A percentile compares a stretch with the other conserved stretches of the same genome.
These are phyloP conservation scores for Actinia tenebrosa DNA, from an alignment of 64 coral and sea anemone genomes.

Conservation along the genomic window DNA sequence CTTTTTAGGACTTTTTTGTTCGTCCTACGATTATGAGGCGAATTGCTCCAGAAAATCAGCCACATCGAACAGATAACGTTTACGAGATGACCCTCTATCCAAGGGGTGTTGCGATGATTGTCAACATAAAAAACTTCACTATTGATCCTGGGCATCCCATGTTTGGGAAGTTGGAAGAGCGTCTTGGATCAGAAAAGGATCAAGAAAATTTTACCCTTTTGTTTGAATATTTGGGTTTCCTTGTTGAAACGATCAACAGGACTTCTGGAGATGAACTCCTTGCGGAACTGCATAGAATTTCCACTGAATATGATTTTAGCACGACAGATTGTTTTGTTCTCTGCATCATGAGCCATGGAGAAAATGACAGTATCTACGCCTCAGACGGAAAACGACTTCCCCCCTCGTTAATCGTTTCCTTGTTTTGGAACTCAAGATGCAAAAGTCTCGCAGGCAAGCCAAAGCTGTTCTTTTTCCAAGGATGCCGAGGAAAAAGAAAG, in stretches of 20 bases:
- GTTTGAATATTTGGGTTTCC: slow-evolving; percentile 50
- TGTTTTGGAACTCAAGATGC: slow-evolving; percentile 44
- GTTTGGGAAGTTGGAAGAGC: neutral
- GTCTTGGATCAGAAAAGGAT: slow-evolving; percentile 57
- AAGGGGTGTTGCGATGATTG: neutral
- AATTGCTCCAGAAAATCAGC: neutral
- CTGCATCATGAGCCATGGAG: slow-evolving; percentile 77
- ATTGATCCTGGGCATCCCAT: neutral
- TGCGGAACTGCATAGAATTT: neutral
- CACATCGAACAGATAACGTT: neutral
- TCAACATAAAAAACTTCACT: neutral
- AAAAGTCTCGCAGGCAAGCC: slow-evolving; percentile 49
- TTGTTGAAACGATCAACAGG: neutral
- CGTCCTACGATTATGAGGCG: neutral
- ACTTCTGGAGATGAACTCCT: neutral
- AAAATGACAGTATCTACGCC: slow-evolving; percentile 17
- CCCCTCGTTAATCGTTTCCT: neutral
- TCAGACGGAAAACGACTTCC: slow-evolving; percentile 35
- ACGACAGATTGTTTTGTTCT: slow-evolving; percentile 56
- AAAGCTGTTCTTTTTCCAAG: slow-evolving; percentile 67
- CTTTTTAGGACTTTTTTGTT: neutral
- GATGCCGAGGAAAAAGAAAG: slow-evolving; percentile 37
- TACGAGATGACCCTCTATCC: neutral
- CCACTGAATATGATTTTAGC: slow-evolving; percentile 21
- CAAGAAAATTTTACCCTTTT: slow-evolving; percentile 15